Conservation (phyloP, 2,888 invertebrate species). For the Drosophila mettleri region DNA sequence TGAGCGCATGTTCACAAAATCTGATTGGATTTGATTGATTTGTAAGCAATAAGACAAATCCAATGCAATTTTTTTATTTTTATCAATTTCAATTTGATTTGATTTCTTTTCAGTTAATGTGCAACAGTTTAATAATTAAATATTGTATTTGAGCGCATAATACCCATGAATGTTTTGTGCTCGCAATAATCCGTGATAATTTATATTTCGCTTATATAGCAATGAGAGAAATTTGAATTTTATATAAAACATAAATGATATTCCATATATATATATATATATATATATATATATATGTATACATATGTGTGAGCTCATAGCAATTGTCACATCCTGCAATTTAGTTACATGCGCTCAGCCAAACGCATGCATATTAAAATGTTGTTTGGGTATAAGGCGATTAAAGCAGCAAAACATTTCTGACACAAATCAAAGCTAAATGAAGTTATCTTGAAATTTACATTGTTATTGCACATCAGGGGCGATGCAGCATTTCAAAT, state of each 20-base stretch:
- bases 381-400: slow-evolving; percentile 7
- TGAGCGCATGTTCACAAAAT: neutral
- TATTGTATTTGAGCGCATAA: neutral
- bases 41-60: neutral
- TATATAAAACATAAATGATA: neutral
- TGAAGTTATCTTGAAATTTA: slow-evolving; percentile 19
- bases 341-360: slow-evolving; percentile 1
- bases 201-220: too few species aligned
- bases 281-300: neutral
- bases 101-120: slow-evolving; percentile 2
- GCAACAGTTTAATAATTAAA: slow-evolving; percentile 1
- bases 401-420: slow-evolving; percentile 6
- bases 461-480: neutral
- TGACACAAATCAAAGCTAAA: slow-evolving; percentile 9
- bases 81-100: slow-evolving; percentile 6
- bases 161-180: too few species aligned
- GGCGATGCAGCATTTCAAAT: neutral
- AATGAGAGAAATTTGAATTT: neutral
- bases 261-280: neutral
- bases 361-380: slow-evolving; percentile 15
- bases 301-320: neutral
- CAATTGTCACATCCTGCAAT: slow-evolving; percentile 6
- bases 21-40: slow-evolving; percentile 4
- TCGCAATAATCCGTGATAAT: too few species aligned
- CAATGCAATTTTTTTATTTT: neutral